Base-by-base conservation (phyloP, 2,797 vertebrate species). In the Coreius guichenoti region DNA sequence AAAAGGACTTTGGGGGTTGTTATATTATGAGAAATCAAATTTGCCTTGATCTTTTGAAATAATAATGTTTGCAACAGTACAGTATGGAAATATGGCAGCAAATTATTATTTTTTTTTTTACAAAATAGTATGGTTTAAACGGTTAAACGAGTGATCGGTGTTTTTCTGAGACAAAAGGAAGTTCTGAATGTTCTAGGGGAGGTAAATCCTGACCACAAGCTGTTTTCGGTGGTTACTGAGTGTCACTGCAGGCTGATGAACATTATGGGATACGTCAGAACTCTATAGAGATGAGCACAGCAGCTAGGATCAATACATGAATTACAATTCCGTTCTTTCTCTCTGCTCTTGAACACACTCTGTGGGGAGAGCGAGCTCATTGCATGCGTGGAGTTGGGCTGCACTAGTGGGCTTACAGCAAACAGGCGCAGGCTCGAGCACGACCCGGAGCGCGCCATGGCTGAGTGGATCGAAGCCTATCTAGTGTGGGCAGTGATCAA, bases 381-480 rank as follows among this genome's bases (percentile, higher is more conserved):
- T 68, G 74, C 80, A 61, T 54, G 75, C 70, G 26, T 13, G 43
- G 49, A 67, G 16, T 61, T 36, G 61, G 65, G 54, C 63, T 81
- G 7, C 47, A 68, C 81, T 65, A n/a, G 81, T 56, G 39, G 45
- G 51, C 33, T 72, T 17, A 43, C 77, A 83, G 78, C 81, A 78
- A 82, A 56, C 86, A 67, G 45, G 9, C 14, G n/a, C 33, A 54
- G 72, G 33, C 67, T 69, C 16, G 47, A 86, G 69, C 36, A 36
- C 67, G 80, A 80, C 67, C 49, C 16, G 5, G 49, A 45, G 75
- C 12, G 76, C 26, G 21, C 14, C 8, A 17, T 86, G 74, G 65
- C 29, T 23, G 81, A 84, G 36, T 19, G 70, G 70, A 80, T 85
- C 81, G 80, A 88, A 76, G 61, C 21, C 51, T 45, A 72, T 86